Evolutionary conservation across 2,888 invertebrate species (phyloP).

Genomic region (Ormyrus thymus): DNA sequence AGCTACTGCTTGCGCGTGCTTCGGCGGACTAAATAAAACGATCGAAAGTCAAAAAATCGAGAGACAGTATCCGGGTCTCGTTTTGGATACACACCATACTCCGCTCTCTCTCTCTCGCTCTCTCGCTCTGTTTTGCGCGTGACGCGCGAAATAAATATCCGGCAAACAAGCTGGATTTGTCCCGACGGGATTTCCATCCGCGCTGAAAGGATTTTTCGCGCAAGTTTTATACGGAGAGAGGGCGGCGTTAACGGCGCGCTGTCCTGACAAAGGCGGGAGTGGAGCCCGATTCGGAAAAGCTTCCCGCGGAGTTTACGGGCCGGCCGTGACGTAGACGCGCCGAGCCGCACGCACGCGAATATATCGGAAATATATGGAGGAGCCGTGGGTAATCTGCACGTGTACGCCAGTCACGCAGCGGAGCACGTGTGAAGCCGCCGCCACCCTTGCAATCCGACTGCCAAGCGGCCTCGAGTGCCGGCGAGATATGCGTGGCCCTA

Average conservation of each 20-base stretch:
- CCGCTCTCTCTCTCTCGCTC: too few relatives aligned
- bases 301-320: constrained; percentile 62
- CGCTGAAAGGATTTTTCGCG: constrained; percentile 41
- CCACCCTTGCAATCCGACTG: background rate
- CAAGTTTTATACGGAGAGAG: background rate
- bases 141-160: constrained; percentile 37
- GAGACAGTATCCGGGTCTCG: background rate
- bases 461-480: background rate
- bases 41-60: constrained; percentile 8
- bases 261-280: constrained; percentile 21
- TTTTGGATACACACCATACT: constrained; percentile 1
- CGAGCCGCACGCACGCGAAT: constrained; percentile 44
- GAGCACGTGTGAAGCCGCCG: constrained; percentile 8
- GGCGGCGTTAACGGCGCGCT: constrained; percentile 2
- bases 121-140: background rate
- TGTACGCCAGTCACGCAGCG: constrained; percentile 1
- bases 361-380: constrained; percentile 48
- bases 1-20: background rate
- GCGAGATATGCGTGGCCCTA: constrained; percentile 1
- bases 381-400: constrained; percentile 52
- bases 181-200: constrained; percentile 29
- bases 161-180: constrained; percentile 49
- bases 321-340: constrained; percentile 63
- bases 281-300: constrained; percentile 18
- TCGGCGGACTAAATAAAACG: constrained; percentile 9